These are phyloP conservation scores for Acanthochromis polyacanthus DNA, from an alignment of 2,113 vertebrate genomes.

Conservation along the genomic window DNA sequence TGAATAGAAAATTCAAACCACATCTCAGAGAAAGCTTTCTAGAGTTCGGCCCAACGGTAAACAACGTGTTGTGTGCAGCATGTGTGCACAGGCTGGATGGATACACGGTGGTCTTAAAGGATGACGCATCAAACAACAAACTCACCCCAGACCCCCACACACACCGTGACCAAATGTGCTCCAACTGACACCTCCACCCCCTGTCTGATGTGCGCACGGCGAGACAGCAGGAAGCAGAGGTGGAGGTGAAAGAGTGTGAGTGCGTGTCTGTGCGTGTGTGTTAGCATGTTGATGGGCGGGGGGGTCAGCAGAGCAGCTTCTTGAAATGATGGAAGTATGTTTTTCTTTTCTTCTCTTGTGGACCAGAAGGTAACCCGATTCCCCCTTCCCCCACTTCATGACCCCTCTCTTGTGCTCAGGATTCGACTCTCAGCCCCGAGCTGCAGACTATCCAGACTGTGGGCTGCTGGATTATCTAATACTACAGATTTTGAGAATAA, in stretches of 20 bases:
- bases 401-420: constrained; percentile 53
- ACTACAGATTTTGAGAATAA: constrained; percentile 47
- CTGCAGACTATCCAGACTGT: constrained; percentile 69
- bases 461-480: constrained; percentile 68
- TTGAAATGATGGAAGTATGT: constrained; percentile 73
- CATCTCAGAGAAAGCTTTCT: neutral
- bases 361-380: constrained; percentile 63
- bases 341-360: constrained; percentile 74
- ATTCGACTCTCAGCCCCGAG: constrained; percentile 42
- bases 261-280: constrained; percentile 15
- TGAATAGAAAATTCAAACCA: neutral
- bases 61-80: constrained; percentile 15
- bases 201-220: constrained; percentile 59
- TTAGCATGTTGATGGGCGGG: neutral
- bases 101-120: constrained; percentile 26
- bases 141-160: neutral
- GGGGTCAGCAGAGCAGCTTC: constrained; percentile 44
- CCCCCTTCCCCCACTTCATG: constrained; percentile 44
- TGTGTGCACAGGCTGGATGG: constrained; percentile 10
- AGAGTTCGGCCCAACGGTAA: neutral
- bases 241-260: constrained; percentile 42
- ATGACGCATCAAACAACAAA: constrained; percentile 52
- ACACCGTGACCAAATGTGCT: constrained; percentile 18
- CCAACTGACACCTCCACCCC: constrained; percentile 20
- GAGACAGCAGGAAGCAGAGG: constrained; percentile 77